Evolutionary conservation across 2,888 invertebrate species (phyloP), one percentile per base, ranked within the genome.

Genomic region (Clostera curtula): DNA sequence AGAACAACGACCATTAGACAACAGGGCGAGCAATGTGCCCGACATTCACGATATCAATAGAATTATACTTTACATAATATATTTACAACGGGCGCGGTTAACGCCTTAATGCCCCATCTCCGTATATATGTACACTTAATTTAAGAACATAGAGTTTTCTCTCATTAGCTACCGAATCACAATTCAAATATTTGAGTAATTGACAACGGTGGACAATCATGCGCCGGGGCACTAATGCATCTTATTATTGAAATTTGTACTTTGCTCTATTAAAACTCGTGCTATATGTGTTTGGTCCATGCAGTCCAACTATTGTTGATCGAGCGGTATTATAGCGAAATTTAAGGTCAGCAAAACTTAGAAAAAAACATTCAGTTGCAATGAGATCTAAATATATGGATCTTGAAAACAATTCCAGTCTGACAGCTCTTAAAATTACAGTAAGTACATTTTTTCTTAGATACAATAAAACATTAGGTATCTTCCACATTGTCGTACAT

Each of bases 91-190:
- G 67, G 55, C 69, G 71, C 73, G 68, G 52, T 41, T 56, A 56
- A 69, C 77, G 69, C 68, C 75, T 62, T 80, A 15, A 83, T 82
- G 82, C 82, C 83, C 83, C 83, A 74, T 71, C 74, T 82, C 76
- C 77, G 67, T 72, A 76, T 75, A 71, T 82, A 82, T 82, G 59
- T 82, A 82, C 82, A 82, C 69, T 79, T 75, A 61, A 73, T 75
- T 75, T 74, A 79, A 79, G 77, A 80, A 71, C 77, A 77, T 80
- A 77, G 69, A 66, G 65, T 74, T 80, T 72, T 83, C 80, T 82
- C 80, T 80, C 82, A 73, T 79, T 82, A 83, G 79, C 82, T 83
- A 83, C 80, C 80, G 75, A 82, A 83, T 83, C 83, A 83, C 83
- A 83, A 79, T 82, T 80, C 74, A 77, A 75, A 75, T 80, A 75